Conservation (phyloP, 2,888 invertebrate genomes). For the Xanthostigma xanthostigma region DNA sequence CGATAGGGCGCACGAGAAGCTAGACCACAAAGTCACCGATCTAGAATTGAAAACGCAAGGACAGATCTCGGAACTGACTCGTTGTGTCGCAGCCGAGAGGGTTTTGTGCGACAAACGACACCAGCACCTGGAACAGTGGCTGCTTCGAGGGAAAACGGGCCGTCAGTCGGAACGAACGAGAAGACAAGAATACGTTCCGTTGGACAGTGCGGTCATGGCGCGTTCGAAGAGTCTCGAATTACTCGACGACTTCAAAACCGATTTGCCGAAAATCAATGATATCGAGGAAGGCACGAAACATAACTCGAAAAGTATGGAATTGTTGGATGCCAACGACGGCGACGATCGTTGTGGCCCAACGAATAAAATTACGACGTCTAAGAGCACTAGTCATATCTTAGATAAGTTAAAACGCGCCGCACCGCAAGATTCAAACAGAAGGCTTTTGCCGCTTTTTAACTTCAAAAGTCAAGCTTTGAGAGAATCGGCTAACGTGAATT, state of each 20-base stretch:
- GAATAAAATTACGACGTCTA: conserved; percentile 14
- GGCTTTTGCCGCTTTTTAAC: neutral
- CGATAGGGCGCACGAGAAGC: conserved; percentile 60
- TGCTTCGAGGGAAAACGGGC: conserved; percentile 46
- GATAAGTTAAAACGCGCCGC: conserved; percentile 17
- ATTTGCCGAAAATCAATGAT: conserved; percentile 23
- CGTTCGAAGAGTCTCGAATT: conserved; percentile 59
- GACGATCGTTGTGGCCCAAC: conserved; percentile 8
- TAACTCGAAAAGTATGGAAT: conserved; percentile 38
- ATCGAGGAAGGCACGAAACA: conserved; percentile 27
- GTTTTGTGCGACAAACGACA: conserved; percentile 46
- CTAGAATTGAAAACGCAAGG: conserved; percentile 59
- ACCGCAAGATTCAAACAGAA: neutral
- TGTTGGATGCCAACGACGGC: conserved; percentile 17
- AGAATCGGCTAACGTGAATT: conserved; percentile 1
- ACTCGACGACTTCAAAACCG: conserved; percentile 29
- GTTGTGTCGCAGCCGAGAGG: conserved; percentile 47
- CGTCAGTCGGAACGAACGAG: conserved; percentile 40
- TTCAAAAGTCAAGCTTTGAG: conserved; percentile 5
- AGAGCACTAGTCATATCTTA: conserved; percentile 10
- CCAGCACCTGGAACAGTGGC: conserved; percentile 52
- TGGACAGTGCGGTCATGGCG: conserved; percentile 41
- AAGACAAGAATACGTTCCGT: conserved; percentile 32
- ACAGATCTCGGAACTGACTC: conserved; percentile 52
- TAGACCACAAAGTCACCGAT: conserved; percentile 69